Evolutionary conservation across 2,888 invertebrate species (phyloP).

Genomic region (Notocelia uddmanniana): DNA sequence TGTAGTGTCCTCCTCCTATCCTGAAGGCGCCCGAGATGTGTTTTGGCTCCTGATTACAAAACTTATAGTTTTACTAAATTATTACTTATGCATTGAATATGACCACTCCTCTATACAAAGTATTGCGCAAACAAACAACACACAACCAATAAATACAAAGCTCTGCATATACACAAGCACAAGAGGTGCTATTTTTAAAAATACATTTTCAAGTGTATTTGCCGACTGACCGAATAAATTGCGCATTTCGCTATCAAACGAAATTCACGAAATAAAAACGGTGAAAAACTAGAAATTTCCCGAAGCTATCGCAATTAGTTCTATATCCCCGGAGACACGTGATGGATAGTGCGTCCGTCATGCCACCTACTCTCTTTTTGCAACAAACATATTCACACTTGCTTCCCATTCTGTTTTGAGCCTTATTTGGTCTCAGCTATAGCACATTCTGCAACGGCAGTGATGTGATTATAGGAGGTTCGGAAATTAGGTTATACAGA

Average conservation of each 20-base stretch:
- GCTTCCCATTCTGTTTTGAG: background rate
- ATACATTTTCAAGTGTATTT: background rate
- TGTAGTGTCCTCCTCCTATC: no score
- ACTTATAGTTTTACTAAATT: no score
- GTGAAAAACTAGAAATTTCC: background rate
- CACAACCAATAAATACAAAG: no score
- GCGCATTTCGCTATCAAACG: background rate
- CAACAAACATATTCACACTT: background rate
- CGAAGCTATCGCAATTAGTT: conserved; percentile 13
- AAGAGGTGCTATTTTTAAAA: background rate
- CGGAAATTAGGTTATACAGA: background rate
- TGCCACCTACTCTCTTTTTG: conserved; percentile 18
- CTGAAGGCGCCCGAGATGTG: no score
- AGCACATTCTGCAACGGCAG: background rate
- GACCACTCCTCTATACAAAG: no score
- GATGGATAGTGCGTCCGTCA: conserved; percentile 33
- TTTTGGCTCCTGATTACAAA: no score
- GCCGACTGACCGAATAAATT: background rate
- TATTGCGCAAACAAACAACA: no score
- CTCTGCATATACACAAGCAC: no score
- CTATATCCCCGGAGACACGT: conserved; percentile 17
- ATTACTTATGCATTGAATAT: no score
- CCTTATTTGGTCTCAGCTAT: background rate
- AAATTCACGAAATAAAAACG: conserved; percentile 4
- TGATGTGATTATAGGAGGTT: background rate